A percentile compares a stretch with the other conserved stretches of the same genome.
These are phyloP conservation scores for Patiria miniata DNA, from an alignment of 35 echinoderm and acorn worm genomes.

Conservation along the genomic window DNA sequence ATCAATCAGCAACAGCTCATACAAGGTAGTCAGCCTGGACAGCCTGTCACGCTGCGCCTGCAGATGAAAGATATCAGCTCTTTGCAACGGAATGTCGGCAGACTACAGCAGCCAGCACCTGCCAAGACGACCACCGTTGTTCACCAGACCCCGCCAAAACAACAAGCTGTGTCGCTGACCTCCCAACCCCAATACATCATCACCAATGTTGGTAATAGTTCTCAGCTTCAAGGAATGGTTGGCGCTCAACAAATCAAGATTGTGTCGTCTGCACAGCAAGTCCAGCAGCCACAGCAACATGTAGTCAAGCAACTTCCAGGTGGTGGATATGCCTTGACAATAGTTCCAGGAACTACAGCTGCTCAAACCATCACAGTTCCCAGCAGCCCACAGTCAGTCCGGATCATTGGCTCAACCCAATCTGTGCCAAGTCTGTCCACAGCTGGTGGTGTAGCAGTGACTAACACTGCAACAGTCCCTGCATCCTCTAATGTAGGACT, in stretches of 20 bases:
- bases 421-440: not conserved
- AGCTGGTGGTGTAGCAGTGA: not conserved
- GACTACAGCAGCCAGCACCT: constrained; percentile 2
- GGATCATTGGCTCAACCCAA: not conserved
- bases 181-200: not conserved
- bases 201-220: not conserved
- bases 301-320: constrained; percentile 12
- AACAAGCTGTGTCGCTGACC: not conserved
- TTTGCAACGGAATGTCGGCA: constrained; percentile 29
- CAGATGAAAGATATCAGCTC: constrained; percentile 42
- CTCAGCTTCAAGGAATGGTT: not conserved
- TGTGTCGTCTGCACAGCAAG: not conserved
- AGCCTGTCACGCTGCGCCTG: constrained; percentile 31
- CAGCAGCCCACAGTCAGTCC: not conserved
- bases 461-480: not conserved
- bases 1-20: constrained; percentile 26
- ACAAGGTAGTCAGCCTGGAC: constrained; percentile 2
- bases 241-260: not conserved
- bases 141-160: not conserved
- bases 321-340: not conserved
- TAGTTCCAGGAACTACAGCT: not conserved
- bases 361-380: not conserved
- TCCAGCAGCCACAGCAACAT: constrained; percentile 5
- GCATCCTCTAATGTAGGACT: not conserved
- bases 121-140: not conserved